Evolutionary conservation across 1,140 invertebrate genomes (phyloP), one percentile per base, ranked within the genome.

Genomic region (Caerostris extrusa): DNA sequence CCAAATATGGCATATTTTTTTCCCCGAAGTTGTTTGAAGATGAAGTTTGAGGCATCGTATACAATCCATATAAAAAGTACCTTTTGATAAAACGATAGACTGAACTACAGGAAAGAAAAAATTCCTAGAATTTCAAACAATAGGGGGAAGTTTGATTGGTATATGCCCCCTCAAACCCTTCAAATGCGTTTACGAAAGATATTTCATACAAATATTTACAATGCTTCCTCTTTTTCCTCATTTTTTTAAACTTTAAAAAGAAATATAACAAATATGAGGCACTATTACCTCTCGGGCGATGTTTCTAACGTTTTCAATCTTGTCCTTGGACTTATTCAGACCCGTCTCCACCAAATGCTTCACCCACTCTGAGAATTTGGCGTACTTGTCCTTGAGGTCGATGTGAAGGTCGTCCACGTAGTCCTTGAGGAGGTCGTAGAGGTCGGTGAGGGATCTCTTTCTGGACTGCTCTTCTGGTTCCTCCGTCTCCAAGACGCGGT

Each of bases 321-420:
- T 90, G 81, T 50, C 34, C 77, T 90, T 93, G 57, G 81, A 55
- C 7, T 92, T 67, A n/a, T 85, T 61, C 19, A 92, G 60, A 5
- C 56, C 58, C 17, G 87, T 89, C 1, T 89, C 71, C 19, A 90
- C 5, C 50, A 56, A 69, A 17, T 81, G 10, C 71, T 94, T 93
- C 5, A 94, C 91, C 85, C 91, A 94, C 8, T 94, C 91, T 8
- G 61, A 71, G 17, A 94, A 94, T 85, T 83, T 93, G 5, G 69
- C 55, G 85, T 81, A 93, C 12, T 93, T 94, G 53, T 93, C 69
- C 64, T 93, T 88, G 7, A 94, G 19, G 58, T 93, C 61, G 7
- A 94, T 19, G n/a, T 92, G 56, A 2, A 94, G 17, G 10, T 94
- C 56, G 5, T 92, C 50, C 19, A 94, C 77, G 14, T 87, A 94